A percentile compares a stretch with the other conserved stretches of the same genome.
Evolutionary conservation across 2,888 invertebrate species (phyloP).

Genomic region (Apotomis turbidana): DNA sequence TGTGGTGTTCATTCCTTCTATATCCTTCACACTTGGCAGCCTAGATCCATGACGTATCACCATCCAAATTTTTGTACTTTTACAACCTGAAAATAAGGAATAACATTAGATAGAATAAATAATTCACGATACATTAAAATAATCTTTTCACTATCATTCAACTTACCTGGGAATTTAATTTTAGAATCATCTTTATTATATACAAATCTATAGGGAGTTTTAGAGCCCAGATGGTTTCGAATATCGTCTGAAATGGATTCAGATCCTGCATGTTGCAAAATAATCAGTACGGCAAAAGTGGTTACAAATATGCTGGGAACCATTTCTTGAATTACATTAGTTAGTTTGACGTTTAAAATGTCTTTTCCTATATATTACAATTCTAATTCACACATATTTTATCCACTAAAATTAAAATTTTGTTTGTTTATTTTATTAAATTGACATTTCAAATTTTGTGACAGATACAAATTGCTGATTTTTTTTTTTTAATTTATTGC

Average conservation of each 20-base stretch:
- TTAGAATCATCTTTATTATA: conserved; percentile 85
- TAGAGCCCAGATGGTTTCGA: conserved; percentile 84
- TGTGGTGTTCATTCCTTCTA: conserved; percentile 77
- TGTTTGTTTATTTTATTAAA: background rate
- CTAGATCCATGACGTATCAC: conserved; percentile 91
- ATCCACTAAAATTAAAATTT: background rate
- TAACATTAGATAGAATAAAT: conserved; percentile 14
- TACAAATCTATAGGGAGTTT: conserved; percentile 89
- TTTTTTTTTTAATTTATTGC: too few relatives aligned
- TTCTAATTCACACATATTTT: background rate
- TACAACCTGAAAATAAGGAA: conserved; percentile 38
- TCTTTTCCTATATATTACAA: too few relatives aligned
- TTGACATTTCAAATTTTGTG: conserved; percentile 2
- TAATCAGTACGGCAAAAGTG: conserved; percentile 3
- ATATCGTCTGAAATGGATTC: conserved; percentile 54
- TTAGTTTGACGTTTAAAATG: too few relatives aligned
- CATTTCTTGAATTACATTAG: conserved; percentile 13
- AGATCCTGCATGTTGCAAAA: conserved; percentile 29
- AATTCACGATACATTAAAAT: background rate
- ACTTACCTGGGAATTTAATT: conserved; percentile 84
- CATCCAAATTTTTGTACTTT: conserved; percentile 88
- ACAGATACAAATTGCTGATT: background rate
- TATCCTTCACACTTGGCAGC: conserved; percentile 85
- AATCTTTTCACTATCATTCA: background rate
- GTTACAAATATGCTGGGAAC: background rate